Evolutionary conservation across 2,113 vertebrate species (phyloP), one percentile per base, ranked within the genome.

Genomic region (Leuciscus idus): DNA sequence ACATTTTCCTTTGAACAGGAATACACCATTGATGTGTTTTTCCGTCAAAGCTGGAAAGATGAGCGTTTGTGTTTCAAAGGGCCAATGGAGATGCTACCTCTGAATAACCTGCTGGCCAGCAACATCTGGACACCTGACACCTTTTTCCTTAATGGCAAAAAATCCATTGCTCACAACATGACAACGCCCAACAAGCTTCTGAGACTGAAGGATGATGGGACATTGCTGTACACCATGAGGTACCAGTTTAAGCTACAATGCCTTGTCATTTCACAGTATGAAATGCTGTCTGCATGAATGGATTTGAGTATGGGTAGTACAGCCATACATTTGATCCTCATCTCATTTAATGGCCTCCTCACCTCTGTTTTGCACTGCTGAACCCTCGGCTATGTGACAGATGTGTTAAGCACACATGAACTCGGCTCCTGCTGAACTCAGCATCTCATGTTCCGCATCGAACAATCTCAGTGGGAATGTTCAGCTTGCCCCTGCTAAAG

Each of bases 101-200:
- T 99, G 76, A 99, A 99, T 90, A 99, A 99, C 81, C 95, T 99
- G 4, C 95, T 99, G 0, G 98, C 98, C 91, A 98, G 97, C 89
- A 99, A 99, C 91, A 99, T 99, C 92, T 99, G 98, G 98, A 99
- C 98, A 1, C 98, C 98, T 0, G 98, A 99, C 91, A 99, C 98
- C 0, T 99, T 99, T 89, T 99, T 99, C 90, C 96, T 98, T 87
- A 99, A 99, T 0, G 97, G 98, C 79, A 99, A 99, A 91, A 99
- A 99, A 88, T 99, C 98, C 90, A 97, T 99, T 1, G 97, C 98
- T 0, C 98, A 99, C 90, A 99, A 99, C 87, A 99, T 99, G 97
- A 99, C 98, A 1, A 99, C 98, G 0, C 98, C 98, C 6, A 99
- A 99, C 95, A 99, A 99, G 91, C 96, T 99, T 10, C 95, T 99